Evolutionary conservation across 2,113 vertebrate species (phyloP), one percentile per base, ranked within the genome.

Genomic region (Camelus bactrianus): DNA sequence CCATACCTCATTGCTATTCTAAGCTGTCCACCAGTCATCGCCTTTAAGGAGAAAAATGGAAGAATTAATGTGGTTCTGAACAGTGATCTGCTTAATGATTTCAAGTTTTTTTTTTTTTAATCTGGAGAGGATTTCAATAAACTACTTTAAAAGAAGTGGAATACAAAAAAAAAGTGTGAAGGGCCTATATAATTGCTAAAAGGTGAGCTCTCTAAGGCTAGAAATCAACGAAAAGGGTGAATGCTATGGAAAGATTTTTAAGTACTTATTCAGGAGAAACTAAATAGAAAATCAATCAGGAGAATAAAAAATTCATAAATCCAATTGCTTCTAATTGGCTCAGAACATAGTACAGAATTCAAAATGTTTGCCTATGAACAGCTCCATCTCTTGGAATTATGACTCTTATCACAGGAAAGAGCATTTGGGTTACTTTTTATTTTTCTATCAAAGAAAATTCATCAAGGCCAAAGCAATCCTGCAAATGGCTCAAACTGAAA

Each of bases 301-400:
- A 97, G 97, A 97, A 97, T 98, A 96, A 98, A 97, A 98, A 98
- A 97, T 97, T 97, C 97, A 97, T 97, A 98, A 97, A 97, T 96
- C 95, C 97, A 97, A 97, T 97, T 96, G 97, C 97, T 96, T 97
- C 95, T 98, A 98, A 97, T 98, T 98, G 97, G 84, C 95, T 95
- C 72, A 76, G 93, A 97, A 95, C 92, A 95, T 84, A 94, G 97
- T 64, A 96, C 85, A 94, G 97, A 96, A 97, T 97, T 96, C 82
- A 88, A 92, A 97, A 94, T 94, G 91, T 90, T 96, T 94, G 79
- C 54, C 89, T 96, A 80, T 90, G 93, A 96, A 60, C 58, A 79
- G 46, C 35, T 93, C 80, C 72, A 70, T 93, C 91, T 96, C 94
- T 96, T 80, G 72, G 94, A 97, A 93, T 96, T 93, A 92, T 80